Evolutionary conservation across 2,113 vertebrate genomes (phyloP), one percentile per base, ranked within the genome.

Genomic region (Hippoglossus stenolepis): DNA sequence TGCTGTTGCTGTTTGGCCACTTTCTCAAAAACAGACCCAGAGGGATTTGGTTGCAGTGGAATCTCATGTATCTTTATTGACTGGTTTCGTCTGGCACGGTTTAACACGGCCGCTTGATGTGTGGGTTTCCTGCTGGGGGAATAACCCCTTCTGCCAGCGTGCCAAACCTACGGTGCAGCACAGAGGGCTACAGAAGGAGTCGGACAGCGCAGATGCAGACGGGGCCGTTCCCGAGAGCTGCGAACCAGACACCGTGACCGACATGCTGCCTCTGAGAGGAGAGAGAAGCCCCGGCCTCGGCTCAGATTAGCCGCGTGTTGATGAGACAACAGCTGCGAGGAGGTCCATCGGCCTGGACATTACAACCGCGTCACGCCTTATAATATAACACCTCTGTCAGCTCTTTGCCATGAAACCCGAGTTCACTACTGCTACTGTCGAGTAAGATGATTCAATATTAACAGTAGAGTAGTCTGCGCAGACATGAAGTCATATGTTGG

Each of bases 301-400:
- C 73, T 75, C 77, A 67, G 77, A 85, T 85, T 80, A 67, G 76
- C 65, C n/a, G 47, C 9, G 77, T 68, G 87, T 75, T 77, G 82
- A 86, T 26, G 71, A 86, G 75, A 82, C 92, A 81, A 84, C 89
- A 93, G 92, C 91, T 93, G 91, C 73, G 21, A 69, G 61, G 53
- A 14, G 89, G 78, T 84, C 80, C 63, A 4, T 14, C n/a, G 21
- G 61, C 70, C 70, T 45, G 23, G 3, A 31, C 75, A n/a, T 31
- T 38, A 58, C 70, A 24, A 3, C 70, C 73, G 31, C 26, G 81
- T 92, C 90, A 88, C 87, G 66, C 86, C 83, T 85, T 67, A 77
- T 84, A 90, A 92, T 82, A 62, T 70, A 74, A 74, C 84, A 90
- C 90, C 91, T 92, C 91, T 91, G 90, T 92, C 88, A 79, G 75